Evolutionary conservation across 1,140 invertebrate species (phyloP).

Genomic region (Psix sp.): DNA sequence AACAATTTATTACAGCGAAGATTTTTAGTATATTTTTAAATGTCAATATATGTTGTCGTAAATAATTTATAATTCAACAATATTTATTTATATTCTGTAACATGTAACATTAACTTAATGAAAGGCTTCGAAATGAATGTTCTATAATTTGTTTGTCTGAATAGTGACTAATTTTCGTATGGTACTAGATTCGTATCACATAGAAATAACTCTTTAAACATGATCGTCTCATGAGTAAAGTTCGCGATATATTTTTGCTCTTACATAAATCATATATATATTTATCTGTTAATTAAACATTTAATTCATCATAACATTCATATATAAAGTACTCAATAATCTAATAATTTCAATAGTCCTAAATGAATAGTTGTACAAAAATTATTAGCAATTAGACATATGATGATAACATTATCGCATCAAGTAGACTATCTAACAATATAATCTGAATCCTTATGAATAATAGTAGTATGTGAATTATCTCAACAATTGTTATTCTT

Average conservation of each 20-base stretch:
- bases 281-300: conserved; percentile 49
- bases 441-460: conserved; percentile 44
- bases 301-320: conserved; percentile 55
- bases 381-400: conserved; percentile 42
- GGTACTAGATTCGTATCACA: conserved; percentile 42
- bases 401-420: conserved; percentile 35
- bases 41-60: conserved; percentile 55
- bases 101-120: conserved; percentile 52
- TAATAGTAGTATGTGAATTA: conserved; percentile 50
- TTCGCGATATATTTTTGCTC: conserved; percentile 40
- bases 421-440: conserved; percentile 50
- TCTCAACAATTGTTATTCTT: conserved; percentile 44
- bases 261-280: conserved; percentile 46
- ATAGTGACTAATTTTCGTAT: conserved; percentile 35
- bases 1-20: conserved; percentile 58
- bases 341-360: conserved; percentile 43
- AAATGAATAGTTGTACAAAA: conserved; percentile 53
- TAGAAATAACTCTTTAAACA: conserved; percentile 47
- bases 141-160: conserved; percentile 33
- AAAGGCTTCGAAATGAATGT: conserved; percentile 31
- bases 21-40: conserved; percentile 52
- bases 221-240: conserved; percentile 35
- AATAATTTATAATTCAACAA: conserved; percentile 56
- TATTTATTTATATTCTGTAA: conserved; percentile 51
- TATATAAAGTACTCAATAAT: conserved; percentile 53